These are phyloP conservation scores for Penaeus vannamei DNA, from an alignment of 1,140 invertebrate genomes.

Conservation along the genomic window DNA sequence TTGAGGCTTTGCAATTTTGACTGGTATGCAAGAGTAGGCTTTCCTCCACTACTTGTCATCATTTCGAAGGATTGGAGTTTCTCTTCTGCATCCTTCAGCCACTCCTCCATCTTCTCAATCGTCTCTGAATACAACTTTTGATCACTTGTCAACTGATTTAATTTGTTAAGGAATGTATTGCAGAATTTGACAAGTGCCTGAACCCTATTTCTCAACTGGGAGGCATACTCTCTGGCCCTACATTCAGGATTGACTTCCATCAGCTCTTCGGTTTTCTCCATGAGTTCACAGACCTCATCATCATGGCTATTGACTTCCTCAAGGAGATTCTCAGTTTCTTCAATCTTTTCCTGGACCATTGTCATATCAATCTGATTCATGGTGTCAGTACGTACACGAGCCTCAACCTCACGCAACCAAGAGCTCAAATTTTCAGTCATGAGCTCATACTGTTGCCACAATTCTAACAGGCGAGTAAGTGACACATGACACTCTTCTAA, in stretches of 20 bases:
- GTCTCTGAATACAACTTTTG: conserved; percentile 80
- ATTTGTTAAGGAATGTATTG: conserved; percentile 78
- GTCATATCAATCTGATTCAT: conserved; percentile 80
- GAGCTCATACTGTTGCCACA: conserved; percentile 87
- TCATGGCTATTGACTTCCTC: conserved; percentile 78
- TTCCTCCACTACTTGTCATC: conserved; percentile 78
- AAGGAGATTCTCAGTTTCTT: conserved; percentile 79
- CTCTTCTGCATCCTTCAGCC: conserved; percentile 83
- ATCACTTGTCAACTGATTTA: conserved; percentile 79
- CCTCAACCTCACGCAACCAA: conserved; percentile 91
- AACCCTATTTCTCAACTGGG: conserved; percentile 83
- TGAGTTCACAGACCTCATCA: conserved; percentile 79
- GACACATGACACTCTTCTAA: conserved; percentile 72
- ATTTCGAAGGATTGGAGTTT: conserved; percentile 81
- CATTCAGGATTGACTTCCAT: conserved; percentile 85
- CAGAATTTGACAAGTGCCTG: conserved; percentile 83
- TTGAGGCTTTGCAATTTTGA: conserved; percentile 83
- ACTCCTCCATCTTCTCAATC: conserved; percentile 82
- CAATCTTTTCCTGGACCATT: conserved; percentile 81
- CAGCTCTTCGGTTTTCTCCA: conserved; percentile 81
- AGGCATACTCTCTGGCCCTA: conserved; percentile 83
- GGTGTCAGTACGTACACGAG: conserved; percentile 82
- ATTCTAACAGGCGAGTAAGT: conserved; percentile 73
- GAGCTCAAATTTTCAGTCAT: conserved; percentile 82
- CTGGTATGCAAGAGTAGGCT: conserved; percentile 76